A percentile compares a stretch with the other conserved stretches of the same genome.
Conservation (phyloP, 2,113 vertebrate species). For the Coracopsis vasa region DNA sequence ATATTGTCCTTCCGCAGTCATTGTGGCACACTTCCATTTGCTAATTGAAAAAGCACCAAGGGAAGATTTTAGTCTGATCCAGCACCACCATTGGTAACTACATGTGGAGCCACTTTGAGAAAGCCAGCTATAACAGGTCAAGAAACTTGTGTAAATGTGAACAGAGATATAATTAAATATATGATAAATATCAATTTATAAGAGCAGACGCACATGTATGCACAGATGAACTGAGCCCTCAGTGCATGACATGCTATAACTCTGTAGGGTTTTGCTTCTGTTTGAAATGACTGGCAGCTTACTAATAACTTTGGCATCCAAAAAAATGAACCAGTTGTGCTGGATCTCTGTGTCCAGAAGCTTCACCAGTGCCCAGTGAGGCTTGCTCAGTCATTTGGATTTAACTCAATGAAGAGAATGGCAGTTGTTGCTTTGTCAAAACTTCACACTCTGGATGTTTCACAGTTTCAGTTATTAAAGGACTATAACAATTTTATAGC, state of each 20-base stretch:
- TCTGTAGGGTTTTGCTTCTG: not conserved
- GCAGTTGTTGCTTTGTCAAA: not conserved
- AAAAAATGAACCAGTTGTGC: not conserved
- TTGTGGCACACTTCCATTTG: not conserved
- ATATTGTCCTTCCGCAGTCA: not conserved
- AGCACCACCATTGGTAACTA: accelerated
- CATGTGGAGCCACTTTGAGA: not conserved
- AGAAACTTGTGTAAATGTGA: not conserved
- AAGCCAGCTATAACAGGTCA: not conserved
- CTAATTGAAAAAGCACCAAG: not conserved
- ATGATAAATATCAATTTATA: not conserved
- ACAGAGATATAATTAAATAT: not conserved
- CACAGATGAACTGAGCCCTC: not conserved
- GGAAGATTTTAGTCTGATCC: not conserved
- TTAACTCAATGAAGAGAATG: not conserved
- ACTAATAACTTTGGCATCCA: not conserved
- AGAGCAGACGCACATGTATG: not conserved
- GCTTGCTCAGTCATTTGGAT: not conserved
- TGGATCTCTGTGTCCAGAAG: not conserved
- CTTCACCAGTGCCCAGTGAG: not conserved
- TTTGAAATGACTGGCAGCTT: not conserved
- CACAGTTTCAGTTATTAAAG: not conserved
- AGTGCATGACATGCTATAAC: not conserved
- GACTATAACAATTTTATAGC: not conserved
- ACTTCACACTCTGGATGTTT: not conserved